phyloP scores from a whole-genome alignment of 2,797 vertebrate genomes.

The Dendrocincla fuliginosa region DNA sequence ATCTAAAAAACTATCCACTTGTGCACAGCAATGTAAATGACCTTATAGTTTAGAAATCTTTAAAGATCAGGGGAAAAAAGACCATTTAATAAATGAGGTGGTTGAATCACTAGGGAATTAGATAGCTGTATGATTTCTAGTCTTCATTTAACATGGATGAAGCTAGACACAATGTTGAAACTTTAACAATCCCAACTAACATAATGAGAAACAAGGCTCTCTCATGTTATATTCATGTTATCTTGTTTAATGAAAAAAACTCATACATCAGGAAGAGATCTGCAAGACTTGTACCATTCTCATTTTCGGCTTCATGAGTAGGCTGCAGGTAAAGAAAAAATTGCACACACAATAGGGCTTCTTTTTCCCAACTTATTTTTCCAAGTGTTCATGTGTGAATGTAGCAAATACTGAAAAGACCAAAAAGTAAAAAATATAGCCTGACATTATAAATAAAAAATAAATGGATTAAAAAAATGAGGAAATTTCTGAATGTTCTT shows the following conservation, averaged over 20 bases:
- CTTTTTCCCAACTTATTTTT: not conserved
- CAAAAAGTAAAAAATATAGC: not conserved
- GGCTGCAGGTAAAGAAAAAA: not conserved
- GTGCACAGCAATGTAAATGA: not conserved
- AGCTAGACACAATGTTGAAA: not conserved
- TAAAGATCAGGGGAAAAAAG: not conserved
- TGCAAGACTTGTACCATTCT: not conserved
- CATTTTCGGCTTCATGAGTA: not conserved
- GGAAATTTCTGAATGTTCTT: not conserved
- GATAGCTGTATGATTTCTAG: not conserved
- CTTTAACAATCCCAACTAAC: not conserved
- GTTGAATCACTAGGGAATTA: not conserved
- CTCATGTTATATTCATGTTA: slow-evolving; percentile 56
- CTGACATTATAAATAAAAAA: not conserved
- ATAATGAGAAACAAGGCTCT: slow-evolving; percentile 29
- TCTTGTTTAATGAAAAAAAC: not conserved
- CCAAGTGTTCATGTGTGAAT: not conserved
- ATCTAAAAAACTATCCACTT: not conserved
- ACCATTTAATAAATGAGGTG: not conserved
- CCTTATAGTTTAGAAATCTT: not conserved
- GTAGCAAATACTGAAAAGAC: not conserved
- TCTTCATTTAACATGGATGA: slow-evolving; percentile 1
- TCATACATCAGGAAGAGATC: not conserved
- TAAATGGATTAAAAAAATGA: not conserved
- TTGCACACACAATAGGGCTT: not conserved